Base-by-base conservation (phyloP, 2,888 invertebrate species). In the Hoplodrina ambigua region DNA sequence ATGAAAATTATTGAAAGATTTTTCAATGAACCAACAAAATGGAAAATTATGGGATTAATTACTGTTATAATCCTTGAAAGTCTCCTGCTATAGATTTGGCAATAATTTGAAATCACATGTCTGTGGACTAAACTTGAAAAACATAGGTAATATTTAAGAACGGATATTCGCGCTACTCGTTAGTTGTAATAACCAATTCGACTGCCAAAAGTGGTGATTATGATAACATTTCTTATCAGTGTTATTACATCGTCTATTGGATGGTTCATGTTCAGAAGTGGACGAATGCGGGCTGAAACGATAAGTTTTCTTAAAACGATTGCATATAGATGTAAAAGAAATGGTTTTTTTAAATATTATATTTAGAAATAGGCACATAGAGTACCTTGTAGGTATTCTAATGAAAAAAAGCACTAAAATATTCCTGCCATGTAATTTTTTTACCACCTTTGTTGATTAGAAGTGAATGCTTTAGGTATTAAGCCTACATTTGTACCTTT, bases 1-100 rank as follows among this genome's bases (percentile, higher is more conserved):
- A 49, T 59, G 8, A 37, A 69, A n/a, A n/a, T 33, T 15, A 46
- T n/a, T 20, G 33, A 37, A 63, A 50, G 1, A 15, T 25, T 67
- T 53, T 33, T 5, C 46, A 19, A 56, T 15, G 15, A 41, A 25
- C 5, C 2, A 19, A 11, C 53, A 15, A 17, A 49, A 41, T 15
- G 13, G 0, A 37, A 50, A 59, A 67, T 25, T 4, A 19, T 61
- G 8, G n/a, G 10, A 41, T 15, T 52, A 19, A 58, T 19, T 53
- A 0, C 2, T 53, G 25, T 17, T 11, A n/a, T 69, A 55, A 55
- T 54, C 54, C 58, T 61, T 74, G 53, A 61, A 62, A 55, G 41
- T 57, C 11, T 50, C 8, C 7, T 50, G 37, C 30, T n/a, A n/a
- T n/a, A n/a, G n/a, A n/a, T n/a, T n/a, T n/a, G n/a, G n/a, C 30